A percentile compares a stretch with the other conserved stretches of the same genome.
These are phyloP conservation scores for Drosophila diplacantha DNA, from an alignment of 2,888 invertebrate genomes.

Conservation along the genomic window DNA sequence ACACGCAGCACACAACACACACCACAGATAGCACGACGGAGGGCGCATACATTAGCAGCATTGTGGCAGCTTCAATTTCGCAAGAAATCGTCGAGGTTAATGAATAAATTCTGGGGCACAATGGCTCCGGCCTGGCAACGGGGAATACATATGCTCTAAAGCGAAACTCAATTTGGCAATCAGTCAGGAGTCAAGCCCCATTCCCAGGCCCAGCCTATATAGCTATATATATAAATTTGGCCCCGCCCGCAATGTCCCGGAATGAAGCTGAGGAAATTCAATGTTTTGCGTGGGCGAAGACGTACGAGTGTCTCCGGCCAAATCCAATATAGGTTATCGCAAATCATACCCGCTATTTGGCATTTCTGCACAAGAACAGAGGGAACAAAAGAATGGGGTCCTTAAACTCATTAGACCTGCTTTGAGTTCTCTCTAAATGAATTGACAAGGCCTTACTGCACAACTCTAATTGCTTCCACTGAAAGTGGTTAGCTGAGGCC, in stretches of 20 bases:
- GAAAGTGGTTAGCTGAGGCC: no score
- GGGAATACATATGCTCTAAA: constrained; percentile 30
- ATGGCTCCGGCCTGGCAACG: constrained; percentile 4
- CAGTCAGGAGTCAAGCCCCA: constrained; percentile 41
- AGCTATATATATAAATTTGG: not conserved
- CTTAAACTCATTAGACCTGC: not conserved
- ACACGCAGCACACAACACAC: not conserved
- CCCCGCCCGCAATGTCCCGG: not conserved
- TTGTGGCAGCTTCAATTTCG: constrained; percentile 30
- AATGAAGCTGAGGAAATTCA: constrained; percentile 9
- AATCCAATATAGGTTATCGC: constrained; percentile 7
- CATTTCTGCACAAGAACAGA: not conserved
- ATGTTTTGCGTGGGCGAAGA: constrained; percentile 24
- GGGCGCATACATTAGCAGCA: constrained; percentile 22
- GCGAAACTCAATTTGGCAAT: constrained; percentile 55
- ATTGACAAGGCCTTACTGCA: not conserved
- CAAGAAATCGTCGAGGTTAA: constrained; percentile 30
- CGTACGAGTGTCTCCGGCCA: constrained; percentile 3
- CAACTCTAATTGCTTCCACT: not conserved
- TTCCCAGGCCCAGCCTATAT: not conserved
- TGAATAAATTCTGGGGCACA: constrained; percentile 34
- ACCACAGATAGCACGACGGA: not conserved
- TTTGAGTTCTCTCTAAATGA: not conserved
- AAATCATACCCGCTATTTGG: constrained; percentile 5
- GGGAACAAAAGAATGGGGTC: not conserved